Evolutionary conservation across 2,888 invertebrate genomes (phyloP).

Genomic region (Acanthococcus lagerstroemiae): DNA sequence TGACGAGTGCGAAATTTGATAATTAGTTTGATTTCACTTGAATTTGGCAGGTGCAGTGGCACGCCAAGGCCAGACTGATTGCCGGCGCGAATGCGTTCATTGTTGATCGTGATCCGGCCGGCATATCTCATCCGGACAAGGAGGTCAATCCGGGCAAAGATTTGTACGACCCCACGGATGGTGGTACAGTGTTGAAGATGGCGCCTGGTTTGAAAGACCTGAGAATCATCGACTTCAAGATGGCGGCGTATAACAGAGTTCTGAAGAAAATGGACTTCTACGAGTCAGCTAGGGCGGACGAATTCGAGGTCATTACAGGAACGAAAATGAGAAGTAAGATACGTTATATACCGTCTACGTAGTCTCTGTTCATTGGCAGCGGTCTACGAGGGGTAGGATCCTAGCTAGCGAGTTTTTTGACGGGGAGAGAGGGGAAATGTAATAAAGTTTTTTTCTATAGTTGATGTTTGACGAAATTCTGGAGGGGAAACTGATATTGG

Average conservation of each 20-base stretch:
- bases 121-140: slow-evolving; percentile 78
- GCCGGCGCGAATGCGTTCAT: slow-evolving; percentile 98
- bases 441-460: no score
- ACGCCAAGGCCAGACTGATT: slow-evolving; percentile 85
- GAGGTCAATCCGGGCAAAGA: slow-evolving; percentile 51
- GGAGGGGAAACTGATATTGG: no score
- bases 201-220: slow-evolving; percentile 85
- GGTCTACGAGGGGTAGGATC: no score
- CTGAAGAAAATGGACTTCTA: slow-evolving; percentile 85
- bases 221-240: slow-evolving; percentile 95
- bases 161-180: slow-evolving; percentile 87
- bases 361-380: no score
- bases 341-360: not conserved
- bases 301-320: slow-evolving; percentile 96
- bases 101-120: slow-evolving; percentile 96
- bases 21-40: no score
- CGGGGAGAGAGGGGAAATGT: no score
- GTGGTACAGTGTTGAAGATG: slow-evolving; percentile 80
- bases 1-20: no score
- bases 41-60: slow-evolving; percentile 69
- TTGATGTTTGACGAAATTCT: no score
- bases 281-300: slow-evolving; percentile 75
- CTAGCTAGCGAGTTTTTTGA: no score
- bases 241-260: slow-evolving; percentile 90
- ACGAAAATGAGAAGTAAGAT: slow-evolving; percentile 75